Percentiles rank a stretch among this genome's conserved stretches.
Evolutionary conservation across 2,888 invertebrate genomes (phyloP).

Genomic region (Rapana venosa): DNA sequence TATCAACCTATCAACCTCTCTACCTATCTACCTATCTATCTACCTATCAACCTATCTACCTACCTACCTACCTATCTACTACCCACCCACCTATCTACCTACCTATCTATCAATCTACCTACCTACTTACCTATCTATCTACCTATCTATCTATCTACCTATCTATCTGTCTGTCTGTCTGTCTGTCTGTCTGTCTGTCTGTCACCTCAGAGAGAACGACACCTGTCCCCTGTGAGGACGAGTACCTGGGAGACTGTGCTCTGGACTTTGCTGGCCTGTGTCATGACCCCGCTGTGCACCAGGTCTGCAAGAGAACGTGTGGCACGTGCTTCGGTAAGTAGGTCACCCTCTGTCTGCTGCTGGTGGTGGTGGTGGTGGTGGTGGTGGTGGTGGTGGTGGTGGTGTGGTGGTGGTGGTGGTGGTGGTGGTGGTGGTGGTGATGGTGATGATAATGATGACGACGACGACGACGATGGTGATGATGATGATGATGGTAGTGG

Average conservation of each 20-base stretch:
- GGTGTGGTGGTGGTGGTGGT: no score
- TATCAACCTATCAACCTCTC: no score
- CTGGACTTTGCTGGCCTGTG: background rate
- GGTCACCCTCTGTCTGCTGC: background rate
- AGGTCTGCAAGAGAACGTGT: conserved; percentile 20
- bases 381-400: no score
- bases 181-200: background rate
- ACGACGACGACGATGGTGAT: background rate
- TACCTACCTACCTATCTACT: no score
- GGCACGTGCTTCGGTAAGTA: conserved; percentile 25
- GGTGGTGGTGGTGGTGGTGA: no score
- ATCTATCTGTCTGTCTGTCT: background rate
- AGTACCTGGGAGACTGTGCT: conserved; percentile 1
- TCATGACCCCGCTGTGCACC: conserved; percentile 18
- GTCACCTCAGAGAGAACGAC: background rate
- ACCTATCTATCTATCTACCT: no score
- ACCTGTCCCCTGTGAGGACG: conserved; percentile 8
- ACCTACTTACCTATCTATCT: no score
- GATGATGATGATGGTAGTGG: background rate
- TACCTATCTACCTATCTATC: no score
- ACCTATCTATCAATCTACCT: no score
- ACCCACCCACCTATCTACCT: no score
- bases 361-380: no score
- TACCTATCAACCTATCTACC: no score
- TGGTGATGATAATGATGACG: background rate